phyloP scores from a whole-genome alignment of 2,797 vertebrate genomes.

The Rachycentron canadum region DNA sequence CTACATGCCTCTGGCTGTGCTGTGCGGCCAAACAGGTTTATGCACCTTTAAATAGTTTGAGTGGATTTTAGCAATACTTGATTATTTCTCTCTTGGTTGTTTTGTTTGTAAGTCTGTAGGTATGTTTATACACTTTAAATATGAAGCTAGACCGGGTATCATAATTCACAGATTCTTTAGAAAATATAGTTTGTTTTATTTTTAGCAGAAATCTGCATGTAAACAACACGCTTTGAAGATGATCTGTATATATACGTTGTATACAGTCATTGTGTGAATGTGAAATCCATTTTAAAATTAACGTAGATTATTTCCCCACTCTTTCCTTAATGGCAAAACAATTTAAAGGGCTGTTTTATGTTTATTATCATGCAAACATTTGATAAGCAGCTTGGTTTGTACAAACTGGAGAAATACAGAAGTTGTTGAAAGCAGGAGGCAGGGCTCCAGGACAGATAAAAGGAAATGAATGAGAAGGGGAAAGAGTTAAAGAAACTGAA shows the following conservation, averaged over 20 bases:
- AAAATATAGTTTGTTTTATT: conserved; percentile 27
- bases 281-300: conserved; percentile 39
- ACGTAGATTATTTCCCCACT: conserved; percentile 33
- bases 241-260: conserved; percentile 34
- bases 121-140: too few relatives aligned
- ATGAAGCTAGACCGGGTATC: conserved; percentile 18
- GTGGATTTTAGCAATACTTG: conserved; percentile 14
- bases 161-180: conserved; percentile 8
- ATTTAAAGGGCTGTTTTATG: conserved; percentile 44
- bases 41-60: conserved; percentile 9
- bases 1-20: conserved; percentile 10
- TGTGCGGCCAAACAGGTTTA: conserved; percentile 42
- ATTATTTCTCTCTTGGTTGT: conserved; percentile 9
- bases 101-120: not conserved
- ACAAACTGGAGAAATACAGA: conserved; percentile 48
- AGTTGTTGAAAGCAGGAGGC: conserved; percentile 38
- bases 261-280: conserved; percentile 22
- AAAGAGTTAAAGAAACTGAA: conserved; percentile 19
- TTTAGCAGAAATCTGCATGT: conserved; percentile 43
- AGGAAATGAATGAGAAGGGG: conserved; percentile 28
- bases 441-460: conserved; percentile 25
- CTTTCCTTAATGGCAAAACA: conserved; percentile 30
- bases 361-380: conserved; percentile 29
- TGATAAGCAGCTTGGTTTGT: conserved; percentile 65
- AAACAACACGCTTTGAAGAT: conserved; percentile 44